Evolutionary conservation across 2,797 vertebrate species (phyloP).

Genomic region (Acrossocheilus fasciatus): DNA sequence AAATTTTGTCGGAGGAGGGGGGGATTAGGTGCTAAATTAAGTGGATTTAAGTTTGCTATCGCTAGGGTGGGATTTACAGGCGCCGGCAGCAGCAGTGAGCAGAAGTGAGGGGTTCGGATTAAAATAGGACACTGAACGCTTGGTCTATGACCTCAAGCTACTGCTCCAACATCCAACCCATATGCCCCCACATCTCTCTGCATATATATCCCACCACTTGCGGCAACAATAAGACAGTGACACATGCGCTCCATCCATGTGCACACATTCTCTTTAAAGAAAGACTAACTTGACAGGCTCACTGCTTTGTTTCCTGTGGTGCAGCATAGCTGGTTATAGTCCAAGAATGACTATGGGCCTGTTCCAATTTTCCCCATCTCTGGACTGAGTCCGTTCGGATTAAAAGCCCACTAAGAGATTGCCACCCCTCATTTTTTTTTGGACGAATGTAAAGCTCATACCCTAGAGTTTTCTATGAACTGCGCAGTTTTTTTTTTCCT

Average conservation of each 20-base stretch:
- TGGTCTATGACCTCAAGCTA: conserved; percentile 39
- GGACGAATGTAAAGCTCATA: conserved; percentile 44
- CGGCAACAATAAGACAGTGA: conserved; percentile 26
- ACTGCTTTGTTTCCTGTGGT: conserved; percentile 34
- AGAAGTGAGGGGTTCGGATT: conserved; percentile 47
- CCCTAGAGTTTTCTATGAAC: neutral
- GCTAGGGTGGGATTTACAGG: conserved; percentile 59
- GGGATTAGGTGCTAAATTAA: conserved; percentile 61
- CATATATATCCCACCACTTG: conserved; percentile 8
- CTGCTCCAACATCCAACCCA: conserved; percentile 43
- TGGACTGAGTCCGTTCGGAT: conserved; percentile 37
- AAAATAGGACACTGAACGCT: conserved; percentile 53
- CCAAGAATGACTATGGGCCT: conserved; percentile 42
- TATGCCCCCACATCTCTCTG: conserved; percentile 37
- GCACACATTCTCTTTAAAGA: conserved; percentile 34
- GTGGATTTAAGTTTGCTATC: conserved; percentile 57
- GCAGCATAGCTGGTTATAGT: conserved; percentile 37
- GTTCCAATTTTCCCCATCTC: conserved; percentile 20
- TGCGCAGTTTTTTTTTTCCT: neutral
- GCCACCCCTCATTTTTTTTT: conserved; percentile 30
- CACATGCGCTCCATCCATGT: conserved; percentile 29
- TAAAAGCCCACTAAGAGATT: conserved; percentile 41
- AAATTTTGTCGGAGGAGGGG: conserved; percentile 48
- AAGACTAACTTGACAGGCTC: conserved; percentile 37
- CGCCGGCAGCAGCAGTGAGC: conserved; percentile 39